These are phyloP conservation scores for Euzophera pinguis DNA, from an alignment of 2,888 invertebrate species.

Conservation along the genomic window DNA sequence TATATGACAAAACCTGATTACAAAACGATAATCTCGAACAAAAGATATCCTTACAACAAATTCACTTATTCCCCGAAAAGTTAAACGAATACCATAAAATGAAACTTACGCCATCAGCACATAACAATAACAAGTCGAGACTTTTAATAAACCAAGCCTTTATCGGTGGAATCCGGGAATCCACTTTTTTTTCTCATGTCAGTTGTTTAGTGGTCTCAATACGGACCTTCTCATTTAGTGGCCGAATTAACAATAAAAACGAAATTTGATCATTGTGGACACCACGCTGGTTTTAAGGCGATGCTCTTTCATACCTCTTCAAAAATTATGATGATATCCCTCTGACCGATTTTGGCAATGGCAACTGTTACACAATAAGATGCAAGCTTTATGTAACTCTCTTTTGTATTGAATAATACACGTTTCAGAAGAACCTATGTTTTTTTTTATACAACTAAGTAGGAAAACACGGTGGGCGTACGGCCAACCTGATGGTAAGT, in stretches of 20 bases:
- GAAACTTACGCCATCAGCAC: constrained; percentile 18
- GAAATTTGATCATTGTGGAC: constrained; percentile 78
- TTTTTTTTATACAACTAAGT: too few species aligned
- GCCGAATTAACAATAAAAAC: constrained; percentile 76
- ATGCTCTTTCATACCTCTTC: constrained; percentile 20
- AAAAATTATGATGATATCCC: too few species aligned
- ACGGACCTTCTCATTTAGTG: constrained; percentile 66
- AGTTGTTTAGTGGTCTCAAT: constrained; percentile 58
- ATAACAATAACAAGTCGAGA: constrained; percentile 13
- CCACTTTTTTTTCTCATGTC: constrained; percentile 43
- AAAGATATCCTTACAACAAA: constrained; percentile 2
- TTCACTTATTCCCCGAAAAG: constrained; percentile 6
- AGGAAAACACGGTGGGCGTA: too few species aligned
- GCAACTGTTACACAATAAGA: too few species aligned
- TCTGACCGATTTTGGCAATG: too few species aligned
- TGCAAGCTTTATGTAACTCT: too few species aligned
- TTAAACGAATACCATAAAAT: neutral
- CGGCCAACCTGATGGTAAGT: too few species aligned
- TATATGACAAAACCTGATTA: neutral
- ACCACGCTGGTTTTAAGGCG: constrained; percentile 56
- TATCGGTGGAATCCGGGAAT: constrained; percentile 47
- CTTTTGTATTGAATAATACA: too few species aligned
- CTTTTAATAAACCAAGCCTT: constrained; percentile 11
- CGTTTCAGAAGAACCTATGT: too few species aligned
- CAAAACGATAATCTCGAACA: neutral